Evolutionary conservation across 1,140 invertebrate genomes (phyloP).

Genomic region (Hycleus cichorii): DNA sequence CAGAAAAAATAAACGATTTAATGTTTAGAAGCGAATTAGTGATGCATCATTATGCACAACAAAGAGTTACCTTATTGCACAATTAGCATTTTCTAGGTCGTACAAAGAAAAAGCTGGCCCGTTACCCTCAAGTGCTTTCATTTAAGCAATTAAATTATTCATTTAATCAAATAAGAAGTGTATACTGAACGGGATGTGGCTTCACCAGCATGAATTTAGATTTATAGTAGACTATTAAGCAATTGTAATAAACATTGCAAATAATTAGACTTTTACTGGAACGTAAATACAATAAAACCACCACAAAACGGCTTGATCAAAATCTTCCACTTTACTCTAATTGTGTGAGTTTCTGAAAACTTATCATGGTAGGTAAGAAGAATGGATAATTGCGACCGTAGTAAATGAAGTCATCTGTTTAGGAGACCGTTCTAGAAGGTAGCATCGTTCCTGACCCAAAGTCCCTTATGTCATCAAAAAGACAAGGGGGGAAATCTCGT

Average conservation of each 20-base stretch:
- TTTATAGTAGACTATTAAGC: constrained; percentile 13
- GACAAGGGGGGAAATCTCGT: background rate
- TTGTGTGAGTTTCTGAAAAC: too few species aligned
- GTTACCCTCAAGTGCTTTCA: constrained; percentile 10
- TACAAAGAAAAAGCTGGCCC: constrained; percentile 6
- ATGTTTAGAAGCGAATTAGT: too few species aligned
- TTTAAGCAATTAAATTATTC: constrained; percentile 20
- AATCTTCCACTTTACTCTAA: too few species aligned
- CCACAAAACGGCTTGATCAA: background rate
- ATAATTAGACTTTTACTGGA: constrained; percentile 12
- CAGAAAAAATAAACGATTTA: too few species aligned
- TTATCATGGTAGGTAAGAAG: too few species aligned
- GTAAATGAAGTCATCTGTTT: constrained; percentile 16
- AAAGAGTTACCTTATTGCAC: constrained; percentile 9
- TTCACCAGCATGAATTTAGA: constrained; percentile 11
- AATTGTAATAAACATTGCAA: constrained; percentile 15
- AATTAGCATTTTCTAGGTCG: constrained; percentile 13
- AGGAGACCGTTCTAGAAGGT: constrained; percentile 15
- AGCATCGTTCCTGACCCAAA: constrained; percentile 8
- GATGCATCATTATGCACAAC: too few species aligned
- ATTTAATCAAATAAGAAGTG: constrained; percentile 18
- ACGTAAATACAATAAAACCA: constrained; percentile 11
- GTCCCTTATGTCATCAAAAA: constrained; percentile 19
- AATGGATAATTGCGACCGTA: background rate
- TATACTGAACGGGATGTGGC: constrained; percentile 10